Evolutionary conservation across 2,113 vertebrate genomes (phyloP).

Genomic region (Mandrillus leucophaeus): DNA sequence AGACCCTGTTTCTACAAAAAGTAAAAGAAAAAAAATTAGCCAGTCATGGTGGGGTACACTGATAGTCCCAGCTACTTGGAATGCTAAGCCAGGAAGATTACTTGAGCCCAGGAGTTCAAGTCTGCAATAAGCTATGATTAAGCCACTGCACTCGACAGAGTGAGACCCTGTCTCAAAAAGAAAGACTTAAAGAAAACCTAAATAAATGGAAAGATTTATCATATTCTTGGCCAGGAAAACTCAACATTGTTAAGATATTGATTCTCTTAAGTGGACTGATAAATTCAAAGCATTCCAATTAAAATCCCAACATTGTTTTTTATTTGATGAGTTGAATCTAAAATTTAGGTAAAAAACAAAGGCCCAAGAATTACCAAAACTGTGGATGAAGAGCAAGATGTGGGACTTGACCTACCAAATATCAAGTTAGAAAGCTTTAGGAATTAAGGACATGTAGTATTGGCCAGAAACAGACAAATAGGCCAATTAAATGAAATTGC

Average conservation of each 20-base stretch:
- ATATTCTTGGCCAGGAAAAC: not conserved
- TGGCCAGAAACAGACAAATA: not conserved
- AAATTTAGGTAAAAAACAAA: not conserved
- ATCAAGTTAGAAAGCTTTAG: not conserved
- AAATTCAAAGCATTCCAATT: not conserved
- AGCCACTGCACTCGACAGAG: too few relatives aligned
- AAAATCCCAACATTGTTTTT: not conserved
- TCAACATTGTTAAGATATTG: not conserved
- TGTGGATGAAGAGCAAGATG: not conserved
- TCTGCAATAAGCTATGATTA: too few relatives aligned
- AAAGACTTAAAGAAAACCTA: not conserved
- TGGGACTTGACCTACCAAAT: not conserved
- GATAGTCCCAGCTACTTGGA: too few relatives aligned
- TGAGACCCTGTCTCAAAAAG: too few relatives aligned
- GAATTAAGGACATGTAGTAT: not conserved
- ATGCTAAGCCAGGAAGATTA: too few relatives aligned
- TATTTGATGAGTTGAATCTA: not conserved
- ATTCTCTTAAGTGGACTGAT: not conserved
- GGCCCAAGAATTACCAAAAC: not conserved
- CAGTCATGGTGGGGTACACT: too few relatives aligned
- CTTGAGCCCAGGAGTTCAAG: too few relatives aligned
- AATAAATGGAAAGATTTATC: not conserved
- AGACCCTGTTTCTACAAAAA: too few relatives aligned
- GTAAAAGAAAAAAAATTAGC: too few relatives aligned
- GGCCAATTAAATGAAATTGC: not conserved